Conservation (phyloP, 2,113 vertebrate genomes). For the Miniopterus natalensis region DNA sequence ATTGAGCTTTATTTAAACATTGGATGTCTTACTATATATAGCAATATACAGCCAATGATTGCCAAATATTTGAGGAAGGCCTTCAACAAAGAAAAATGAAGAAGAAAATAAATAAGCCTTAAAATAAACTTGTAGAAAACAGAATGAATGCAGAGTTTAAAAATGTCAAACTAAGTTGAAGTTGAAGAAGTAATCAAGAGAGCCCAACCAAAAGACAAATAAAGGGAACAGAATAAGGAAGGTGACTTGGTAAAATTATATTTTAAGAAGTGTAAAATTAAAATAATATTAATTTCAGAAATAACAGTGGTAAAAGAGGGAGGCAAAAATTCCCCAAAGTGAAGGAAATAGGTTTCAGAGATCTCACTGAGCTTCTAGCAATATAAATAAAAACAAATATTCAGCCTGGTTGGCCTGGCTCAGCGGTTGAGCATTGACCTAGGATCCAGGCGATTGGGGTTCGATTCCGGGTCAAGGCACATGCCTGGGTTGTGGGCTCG, state of each 20-base stretch:
- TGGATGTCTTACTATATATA: not conserved
- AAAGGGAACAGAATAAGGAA: not conserved
- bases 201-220: not conserved
- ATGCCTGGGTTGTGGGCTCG: too few relatives aligned
- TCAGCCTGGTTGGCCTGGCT: too few relatives aligned
- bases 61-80: not conserved
- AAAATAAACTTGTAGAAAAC: not conserved
- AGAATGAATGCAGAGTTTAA: not conserved
- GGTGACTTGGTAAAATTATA: not conserved
- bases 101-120: not conserved
- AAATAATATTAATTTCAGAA: constrained; percentile 25
- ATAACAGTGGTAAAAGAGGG: not conserved
- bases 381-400: not conserved
- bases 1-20: not conserved
- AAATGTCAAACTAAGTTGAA: not conserved
- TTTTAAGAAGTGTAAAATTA: not conserved
- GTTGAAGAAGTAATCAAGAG: not conserved
- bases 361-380: not conserved
- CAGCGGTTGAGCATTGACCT: too few relatives aligned
- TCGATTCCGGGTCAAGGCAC: too few relatives aligned
- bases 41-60: not conserved
- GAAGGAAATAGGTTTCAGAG: not conserved
- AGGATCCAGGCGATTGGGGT: too few relatives aligned
- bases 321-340: not conserved
- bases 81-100: not conserved